Evolutionary conservation across 1,140 invertebrate genomes (phyloP).

Genomic region (Meteorus sp.): DNA sequence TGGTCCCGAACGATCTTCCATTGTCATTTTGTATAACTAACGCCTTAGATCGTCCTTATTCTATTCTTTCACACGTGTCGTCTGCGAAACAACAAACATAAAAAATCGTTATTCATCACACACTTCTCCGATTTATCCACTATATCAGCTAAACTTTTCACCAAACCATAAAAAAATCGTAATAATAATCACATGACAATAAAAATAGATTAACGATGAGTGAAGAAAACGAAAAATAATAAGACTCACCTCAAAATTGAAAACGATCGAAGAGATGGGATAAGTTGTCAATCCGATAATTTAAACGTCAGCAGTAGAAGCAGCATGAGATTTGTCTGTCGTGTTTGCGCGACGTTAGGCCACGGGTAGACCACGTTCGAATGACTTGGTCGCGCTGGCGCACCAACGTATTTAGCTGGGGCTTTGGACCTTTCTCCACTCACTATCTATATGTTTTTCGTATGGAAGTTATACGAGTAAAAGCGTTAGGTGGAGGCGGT

Average conservation of each 20-base stretch:
- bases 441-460: no score
- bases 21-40: slow-evolving; percentile 49
- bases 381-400: slow-evolving; percentile 27
- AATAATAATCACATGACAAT: no score
- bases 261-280: no score
- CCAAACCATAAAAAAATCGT: background rate
- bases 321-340: slow-evolving; percentile 1
- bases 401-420: slow-evolving; percentile 27
- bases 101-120: no score
- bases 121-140: no score
- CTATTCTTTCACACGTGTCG: slow-evolving; percentile 6
- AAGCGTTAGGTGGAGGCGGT: slow-evolving; percentile 40
- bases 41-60: background rate
- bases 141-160: no score
- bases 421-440: slow-evolving; percentile 10
- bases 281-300: no score
- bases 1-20: slow-evolving; percentile 56
- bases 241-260: background rate
- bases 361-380: slow-evolving; percentile 32
- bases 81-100: slow-evolving; percentile 1
- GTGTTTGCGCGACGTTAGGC: slow-evolving; percentile 16
- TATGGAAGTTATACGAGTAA: slow-evolving; percentile 10
- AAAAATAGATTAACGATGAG: background rate
- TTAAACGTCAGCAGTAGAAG: background rate
- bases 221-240: background rate